Conservation (phyloP, 2,797 vertebrate genomes). For the Chaenodraco wilsoni region DNA sequence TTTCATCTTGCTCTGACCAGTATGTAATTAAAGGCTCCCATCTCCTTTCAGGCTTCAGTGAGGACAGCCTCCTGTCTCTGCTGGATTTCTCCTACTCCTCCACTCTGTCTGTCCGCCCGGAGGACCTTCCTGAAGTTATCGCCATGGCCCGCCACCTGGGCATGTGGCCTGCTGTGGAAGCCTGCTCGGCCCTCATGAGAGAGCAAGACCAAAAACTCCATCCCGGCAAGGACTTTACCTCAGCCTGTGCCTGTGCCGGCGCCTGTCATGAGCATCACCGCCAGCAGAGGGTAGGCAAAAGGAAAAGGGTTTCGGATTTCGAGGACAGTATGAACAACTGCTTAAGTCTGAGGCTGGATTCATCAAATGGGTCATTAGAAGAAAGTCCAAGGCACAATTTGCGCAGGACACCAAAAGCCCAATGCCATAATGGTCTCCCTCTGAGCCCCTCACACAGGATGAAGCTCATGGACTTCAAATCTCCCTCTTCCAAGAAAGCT, state of each 20-base stretch:
- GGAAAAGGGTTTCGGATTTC: constrained; percentile 50
- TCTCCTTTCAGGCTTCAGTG: constrained; percentile 78
- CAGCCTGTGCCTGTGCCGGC: constrained; percentile 25
- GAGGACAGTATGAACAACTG: constrained; percentile 37
- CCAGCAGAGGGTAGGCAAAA: constrained; percentile 64
- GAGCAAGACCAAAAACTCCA: constrained; percentile 71
- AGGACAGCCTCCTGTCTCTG: constrained; percentile 84
- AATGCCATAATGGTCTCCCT: constrained; percentile 70
- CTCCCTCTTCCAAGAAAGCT: constrained; percentile 81
- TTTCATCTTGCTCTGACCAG: constrained; percentile 47
- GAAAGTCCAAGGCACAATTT: constrained; percentile 63
- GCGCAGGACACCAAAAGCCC: constrained; percentile 49
- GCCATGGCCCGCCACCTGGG: constrained; percentile 87
- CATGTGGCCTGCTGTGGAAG: constrained; percentile 88
- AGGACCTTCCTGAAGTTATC: constrained; percentile 83
- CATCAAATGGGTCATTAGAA: constrained; percentile 63
- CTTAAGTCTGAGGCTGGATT: constrained; percentile 55
- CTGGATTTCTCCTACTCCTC: constrained; percentile 89
- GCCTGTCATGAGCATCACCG: constrained; percentile 36
- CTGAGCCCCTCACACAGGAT: constrained; percentile 83
- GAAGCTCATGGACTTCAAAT: constrained; percentile 89
- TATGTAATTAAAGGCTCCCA: constrained; percentile 40
- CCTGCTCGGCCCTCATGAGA: constrained; percentile 83
- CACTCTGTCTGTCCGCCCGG: constrained; percentile 80
- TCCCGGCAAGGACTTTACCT: constrained; percentile 38